Evolutionary conservation across 2,888 invertebrate species (phyloP).

Genomic region (Caradrina clavipalpis): DNA sequence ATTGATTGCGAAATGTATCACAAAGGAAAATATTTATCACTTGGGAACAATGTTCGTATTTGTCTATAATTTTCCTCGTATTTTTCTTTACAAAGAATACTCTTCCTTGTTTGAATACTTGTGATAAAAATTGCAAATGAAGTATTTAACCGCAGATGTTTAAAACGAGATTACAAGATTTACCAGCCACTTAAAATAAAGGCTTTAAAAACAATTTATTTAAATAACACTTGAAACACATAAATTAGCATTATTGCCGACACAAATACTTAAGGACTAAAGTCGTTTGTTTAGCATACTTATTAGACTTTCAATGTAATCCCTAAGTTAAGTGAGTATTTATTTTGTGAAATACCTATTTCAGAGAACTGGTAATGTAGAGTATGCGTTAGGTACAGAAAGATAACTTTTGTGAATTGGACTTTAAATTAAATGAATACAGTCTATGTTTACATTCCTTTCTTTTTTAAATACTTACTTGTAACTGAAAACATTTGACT

Average conservation of each 20-base stretch:
- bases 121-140: constrained; percentile 13
- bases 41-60: not conserved
- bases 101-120: constrained; percentile 3
- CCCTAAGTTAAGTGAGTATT: constrained; percentile 43
- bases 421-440: not conserved
- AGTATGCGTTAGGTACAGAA: not conserved
- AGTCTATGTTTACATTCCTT: not conserved
- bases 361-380: constrained; percentile 6
- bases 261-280: constrained; percentile 56
- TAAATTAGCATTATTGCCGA: constrained; percentile 58
- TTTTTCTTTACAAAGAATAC: constrained; percentile 2
- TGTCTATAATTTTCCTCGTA: not conserved
- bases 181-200: constrained; percentile 41
- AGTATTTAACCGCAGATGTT: constrained; percentile 39
- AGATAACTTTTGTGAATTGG: not conserved
- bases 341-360: constrained; percentile 32
- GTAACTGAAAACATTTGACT: constrained; percentile 3
- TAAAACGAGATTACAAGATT: constrained; percentile 46
- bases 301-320: constrained; percentile 59
- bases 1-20: constrained; percentile 46
- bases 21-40: constrained; percentile 49
- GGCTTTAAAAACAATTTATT: constrained; percentile 55
- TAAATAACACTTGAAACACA: constrained; percentile 56
- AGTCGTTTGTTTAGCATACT: constrained; percentile 57
- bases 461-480: not conserved